These are phyloP conservation scores for Adelphocoris suturalis DNA, from an alignment of 2,888 invertebrate genomes.

Conservation along the genomic window DNA sequence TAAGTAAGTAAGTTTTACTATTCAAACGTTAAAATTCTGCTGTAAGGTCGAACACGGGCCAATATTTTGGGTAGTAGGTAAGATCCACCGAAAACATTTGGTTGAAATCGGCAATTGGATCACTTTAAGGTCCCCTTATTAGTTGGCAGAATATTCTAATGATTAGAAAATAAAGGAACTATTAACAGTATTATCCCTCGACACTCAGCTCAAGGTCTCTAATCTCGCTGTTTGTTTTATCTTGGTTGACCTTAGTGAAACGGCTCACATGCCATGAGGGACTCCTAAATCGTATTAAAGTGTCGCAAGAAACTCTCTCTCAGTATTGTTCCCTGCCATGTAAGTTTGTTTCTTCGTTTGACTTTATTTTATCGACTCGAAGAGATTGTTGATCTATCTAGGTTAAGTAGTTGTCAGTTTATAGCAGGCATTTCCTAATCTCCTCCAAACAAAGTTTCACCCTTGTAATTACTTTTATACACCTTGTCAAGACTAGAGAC, in stretches of 20 bases:
- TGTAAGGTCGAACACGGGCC: too few relatives aligned
- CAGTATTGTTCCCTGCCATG: not conserved
- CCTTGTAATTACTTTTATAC: conserved; percentile 66
- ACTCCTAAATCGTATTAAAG: conserved; percentile 10
- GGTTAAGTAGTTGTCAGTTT: conserved; percentile 38
- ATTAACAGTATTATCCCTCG: too few relatives aligned
- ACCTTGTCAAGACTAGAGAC: conserved; percentile 51
- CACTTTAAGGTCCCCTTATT: too few relatives aligned
- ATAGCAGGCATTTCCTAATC: conserved; percentile 5
- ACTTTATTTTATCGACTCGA: conserved; percentile 50
- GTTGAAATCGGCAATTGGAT: too few relatives aligned
- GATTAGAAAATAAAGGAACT: too few relatives aligned
- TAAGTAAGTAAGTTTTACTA: too few relatives aligned
- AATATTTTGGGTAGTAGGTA: too few relatives aligned
- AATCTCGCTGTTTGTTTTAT: not conserved
- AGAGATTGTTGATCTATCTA: conserved; percentile 16
- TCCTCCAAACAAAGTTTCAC: not conserved
- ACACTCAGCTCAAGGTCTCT: not conserved
- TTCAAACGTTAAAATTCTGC: too few relatives aligned
- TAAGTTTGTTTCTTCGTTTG: not conserved
- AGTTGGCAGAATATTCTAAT: too few relatives aligned
- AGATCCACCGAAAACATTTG: too few relatives aligned
- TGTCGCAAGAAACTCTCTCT: not conserved
- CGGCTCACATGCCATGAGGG: not conserved
- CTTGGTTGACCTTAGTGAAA: not conserved